Base-by-base conservation (phyloP, 2,888 invertebrate species). In the Mesorhabditis belari region DNA sequence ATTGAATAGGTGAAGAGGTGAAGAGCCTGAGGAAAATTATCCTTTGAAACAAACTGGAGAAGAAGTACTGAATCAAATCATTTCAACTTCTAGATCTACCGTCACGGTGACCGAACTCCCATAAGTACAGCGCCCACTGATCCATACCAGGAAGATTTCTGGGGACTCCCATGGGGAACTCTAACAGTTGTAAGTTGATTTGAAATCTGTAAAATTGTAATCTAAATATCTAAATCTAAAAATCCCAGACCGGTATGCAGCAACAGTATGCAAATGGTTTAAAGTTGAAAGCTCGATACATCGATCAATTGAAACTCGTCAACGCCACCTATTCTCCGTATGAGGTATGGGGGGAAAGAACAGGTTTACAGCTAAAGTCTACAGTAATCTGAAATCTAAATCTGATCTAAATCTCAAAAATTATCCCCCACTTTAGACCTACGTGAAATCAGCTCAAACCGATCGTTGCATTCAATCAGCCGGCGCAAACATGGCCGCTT, bases 91-190 rank as follows among this genome's bases (percentile, higher is more conserved):
- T 19, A 62, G 62, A 6, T 63, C 21, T 59, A 9, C n/a, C 59
- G 63, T 19, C 63, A 63, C 58, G 63, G 63, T 2, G 60, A 60
- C 28, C 21, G 63, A 6, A 63, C 63, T 2, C 63, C 63, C 3
- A 21, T 63, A 23, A 19, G 29, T 9, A 54, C 54, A n/a, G 58
- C 35, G n/a, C 59, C 59, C 12, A 60, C 55, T 12, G 63, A 63
- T 51, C 63, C 63, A 23, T 54, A 63, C 26, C 56, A 55, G 4
- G 44, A 49, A 2, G 28, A 50, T 49, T 63, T 58, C 58, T 49
- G 49, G 4, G 21, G 12, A 3, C n/a, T 23, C 29, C 59, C 60
- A 9, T 5, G 9, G 4, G 63, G 63, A 51, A 55, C 58, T 35
- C 29, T 63, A 21, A 56, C 60, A 3, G 50, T 51, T 35, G 63